Evolutionary conservation across 2,797 vertebrate genomes (phyloP).

Genomic region (Pristis pectinata): DNA sequence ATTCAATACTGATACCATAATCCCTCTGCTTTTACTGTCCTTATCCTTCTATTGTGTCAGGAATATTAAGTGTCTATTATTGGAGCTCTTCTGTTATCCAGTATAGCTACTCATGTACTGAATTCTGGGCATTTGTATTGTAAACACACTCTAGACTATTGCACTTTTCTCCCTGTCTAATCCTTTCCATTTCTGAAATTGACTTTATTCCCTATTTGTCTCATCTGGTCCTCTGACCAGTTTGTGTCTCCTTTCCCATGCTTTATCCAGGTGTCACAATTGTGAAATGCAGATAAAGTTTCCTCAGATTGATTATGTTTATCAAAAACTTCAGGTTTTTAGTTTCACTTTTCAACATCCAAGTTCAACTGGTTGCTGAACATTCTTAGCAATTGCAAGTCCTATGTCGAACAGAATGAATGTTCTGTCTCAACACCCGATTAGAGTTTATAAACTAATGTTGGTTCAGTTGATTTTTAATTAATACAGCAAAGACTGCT

Average conservation of each 20-base stretch:
- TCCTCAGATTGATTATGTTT: not conserved
- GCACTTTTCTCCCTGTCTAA: not conserved
- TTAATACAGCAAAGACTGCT: not conserved
- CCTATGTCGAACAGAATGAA: not conserved
- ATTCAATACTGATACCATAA: not conserved
- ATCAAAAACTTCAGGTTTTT: not conserved
- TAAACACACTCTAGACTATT: too few species aligned
- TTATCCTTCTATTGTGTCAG: too few species aligned
- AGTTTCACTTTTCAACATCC: not conserved
- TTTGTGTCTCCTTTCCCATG: too few species aligned
- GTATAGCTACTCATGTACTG: too few species aligned
- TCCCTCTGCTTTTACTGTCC: too few species aligned
- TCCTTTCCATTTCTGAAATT: too few species aligned
- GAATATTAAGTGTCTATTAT: too few species aligned
- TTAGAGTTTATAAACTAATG: not conserved
- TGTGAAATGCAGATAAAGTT: not conserved
- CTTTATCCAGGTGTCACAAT: too few species aligned
- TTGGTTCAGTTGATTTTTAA: not conserved
- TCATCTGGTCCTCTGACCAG: too few species aligned
- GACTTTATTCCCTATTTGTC: too few species aligned
- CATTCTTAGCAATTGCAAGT: not conserved
- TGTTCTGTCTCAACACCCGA: not conserved
- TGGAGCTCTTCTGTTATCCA: too few species aligned
- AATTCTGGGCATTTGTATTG: too few species aligned
- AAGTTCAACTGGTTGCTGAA: not conserved